These are phyloP conservation scores for Spea multiplicata DNA, from an alignment of 2,113 vertebrate genomes.

Conservation along the genomic window DNA sequence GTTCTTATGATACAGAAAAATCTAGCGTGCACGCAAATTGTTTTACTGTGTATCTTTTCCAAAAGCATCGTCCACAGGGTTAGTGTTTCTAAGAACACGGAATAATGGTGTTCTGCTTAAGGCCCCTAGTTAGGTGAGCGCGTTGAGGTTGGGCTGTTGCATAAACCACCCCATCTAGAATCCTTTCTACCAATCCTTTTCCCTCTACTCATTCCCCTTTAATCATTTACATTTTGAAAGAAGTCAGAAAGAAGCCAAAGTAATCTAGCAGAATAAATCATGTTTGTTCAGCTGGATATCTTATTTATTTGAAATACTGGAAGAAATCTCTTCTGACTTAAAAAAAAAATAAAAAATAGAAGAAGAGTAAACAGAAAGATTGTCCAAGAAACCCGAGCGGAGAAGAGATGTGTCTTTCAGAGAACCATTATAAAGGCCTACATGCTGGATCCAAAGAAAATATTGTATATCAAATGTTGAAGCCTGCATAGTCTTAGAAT, in stretches of 20 bases:
- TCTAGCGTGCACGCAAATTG: too few species aligned
- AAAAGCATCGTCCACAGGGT: too few species aligned
- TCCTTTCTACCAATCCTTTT: constrained; percentile 59
- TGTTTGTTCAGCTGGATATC: constrained; percentile 94
- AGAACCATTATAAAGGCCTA: constrained; percentile 71
- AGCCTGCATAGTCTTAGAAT: constrained; percentile 62
- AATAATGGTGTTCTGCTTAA: too few species aligned
- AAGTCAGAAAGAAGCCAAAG: constrained; percentile 66
- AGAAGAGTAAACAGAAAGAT: constrained; percentile 73
- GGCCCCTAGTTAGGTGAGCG: too few species aligned
- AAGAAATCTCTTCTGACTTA: constrained; percentile 81
- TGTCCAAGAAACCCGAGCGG: constrained; percentile 76
- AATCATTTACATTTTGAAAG: constrained; percentile 66
- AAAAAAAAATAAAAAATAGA: constrained; percentile 67
- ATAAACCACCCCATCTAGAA: neutral
- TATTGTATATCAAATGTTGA: constrained; percentile 71
- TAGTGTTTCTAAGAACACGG: too few species aligned
- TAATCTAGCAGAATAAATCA: constrained; percentile 67
- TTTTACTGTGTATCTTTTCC: too few species aligned
- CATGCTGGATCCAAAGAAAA: constrained; percentile 77
- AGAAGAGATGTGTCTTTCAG: constrained; percentile 69
- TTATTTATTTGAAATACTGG: constrained; percentile 88
- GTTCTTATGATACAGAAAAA: too few species aligned
- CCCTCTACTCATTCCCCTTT: constrained; percentile 60
- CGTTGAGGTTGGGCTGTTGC: too few species aligned